Conservation (phyloP, 2,113 vertebrate genomes). For the Cercopithecus mona region DNA sequence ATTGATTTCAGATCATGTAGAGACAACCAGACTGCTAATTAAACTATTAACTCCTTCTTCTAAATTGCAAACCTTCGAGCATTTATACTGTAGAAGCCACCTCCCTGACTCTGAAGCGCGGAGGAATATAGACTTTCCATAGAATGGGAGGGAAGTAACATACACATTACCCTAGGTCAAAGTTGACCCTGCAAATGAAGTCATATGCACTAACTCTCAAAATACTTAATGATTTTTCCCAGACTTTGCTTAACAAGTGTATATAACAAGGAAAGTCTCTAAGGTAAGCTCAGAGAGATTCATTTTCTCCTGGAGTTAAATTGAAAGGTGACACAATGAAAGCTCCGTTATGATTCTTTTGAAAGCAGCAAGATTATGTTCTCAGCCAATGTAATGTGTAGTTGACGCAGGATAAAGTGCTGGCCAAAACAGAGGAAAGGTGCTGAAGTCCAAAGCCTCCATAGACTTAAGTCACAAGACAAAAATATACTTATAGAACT, state of each 20-base stretch:
- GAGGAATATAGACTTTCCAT: background rate
- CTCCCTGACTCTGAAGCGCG: background rate
- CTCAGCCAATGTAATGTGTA: background rate
- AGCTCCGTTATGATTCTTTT: background rate
- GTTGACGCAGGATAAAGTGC: background rate
- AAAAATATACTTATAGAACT: background rate
- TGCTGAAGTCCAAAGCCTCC: background rate
- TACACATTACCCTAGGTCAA: background rate
- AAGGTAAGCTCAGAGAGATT: background rate
- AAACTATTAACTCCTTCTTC: constrained; percentile 18
- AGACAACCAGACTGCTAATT: constrained; percentile 17
- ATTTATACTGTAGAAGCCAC: background rate
- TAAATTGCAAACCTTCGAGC: background rate
- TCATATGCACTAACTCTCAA: background rate
- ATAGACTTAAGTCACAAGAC: background rate
- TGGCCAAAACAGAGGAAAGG: background rate
- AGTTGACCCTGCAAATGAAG: background rate
- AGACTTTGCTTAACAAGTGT: constrained; percentile 32
- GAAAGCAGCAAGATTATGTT: constrained; percentile 42
- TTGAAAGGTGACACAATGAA: constrained; percentile 10
- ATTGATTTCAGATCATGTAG: background rate
- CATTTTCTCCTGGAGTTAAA: constrained; percentile 15
- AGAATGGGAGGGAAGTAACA: background rate
- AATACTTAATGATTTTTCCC: constrained; percentile 30
- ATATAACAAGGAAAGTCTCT: background rate